Evolutionary conservation across 2,113 vertebrate species (phyloP).

Genomic region (Clarias gariepinus): DNA sequence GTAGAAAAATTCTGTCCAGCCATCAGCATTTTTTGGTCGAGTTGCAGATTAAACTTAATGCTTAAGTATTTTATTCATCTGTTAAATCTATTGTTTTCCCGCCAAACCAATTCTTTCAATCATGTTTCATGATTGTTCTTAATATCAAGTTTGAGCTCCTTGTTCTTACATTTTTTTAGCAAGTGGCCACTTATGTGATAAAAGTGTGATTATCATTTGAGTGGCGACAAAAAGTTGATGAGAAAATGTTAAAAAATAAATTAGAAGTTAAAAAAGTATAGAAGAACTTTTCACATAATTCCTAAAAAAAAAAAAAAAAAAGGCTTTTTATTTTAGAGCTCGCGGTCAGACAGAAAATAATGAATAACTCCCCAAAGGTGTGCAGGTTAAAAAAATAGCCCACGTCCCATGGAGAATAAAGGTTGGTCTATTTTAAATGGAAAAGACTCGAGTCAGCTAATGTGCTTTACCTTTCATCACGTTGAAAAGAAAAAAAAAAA

Average conservation of each 20-base stretch:
- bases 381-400: background rate
- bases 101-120: background rate
- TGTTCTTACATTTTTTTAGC: background rate
- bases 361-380: background rate
- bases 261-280: background rate
- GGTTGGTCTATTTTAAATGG: background rate
- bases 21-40: background rate
- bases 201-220: background rate
- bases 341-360: background rate
- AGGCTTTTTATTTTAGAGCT: background rate
- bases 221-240: background rate
- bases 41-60: background rate
- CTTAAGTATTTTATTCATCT: background rate
- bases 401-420: background rate
- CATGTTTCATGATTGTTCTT: background rate
- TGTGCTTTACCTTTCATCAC: constrained; percentile 23
- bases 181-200: background rate
- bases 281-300: background rate
- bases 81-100: background rate
- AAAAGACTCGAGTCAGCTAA: background rate
- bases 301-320: background rate
- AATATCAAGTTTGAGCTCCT: background rate
- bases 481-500: constrained; percentile 1
- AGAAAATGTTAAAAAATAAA: background rate
- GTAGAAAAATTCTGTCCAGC: background rate